phyloP scores from a whole-genome alignment of 2,888 invertebrate genomes.

The Andrena minutula region DNA sequence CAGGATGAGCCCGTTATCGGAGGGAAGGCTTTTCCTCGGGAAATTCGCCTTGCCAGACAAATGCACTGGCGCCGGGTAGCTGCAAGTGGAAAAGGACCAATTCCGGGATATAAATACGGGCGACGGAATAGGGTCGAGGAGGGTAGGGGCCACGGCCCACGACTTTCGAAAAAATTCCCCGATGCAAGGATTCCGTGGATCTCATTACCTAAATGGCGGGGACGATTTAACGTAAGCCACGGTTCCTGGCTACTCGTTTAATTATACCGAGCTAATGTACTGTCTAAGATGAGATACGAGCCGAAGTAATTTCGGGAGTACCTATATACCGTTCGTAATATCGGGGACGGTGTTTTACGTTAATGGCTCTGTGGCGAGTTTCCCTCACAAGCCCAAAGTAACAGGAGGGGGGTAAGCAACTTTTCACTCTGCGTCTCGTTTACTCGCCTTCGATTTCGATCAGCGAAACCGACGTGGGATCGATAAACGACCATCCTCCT shows the following conservation, averaged over 20 bases:
- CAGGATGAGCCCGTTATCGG: constrained; percentile 36
- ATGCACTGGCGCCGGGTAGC: constrained; percentile 40
- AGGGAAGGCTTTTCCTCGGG: constrained; percentile 28
- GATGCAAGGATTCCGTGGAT: constrained; percentile 51
- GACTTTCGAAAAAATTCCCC: constrained; percentile 15
- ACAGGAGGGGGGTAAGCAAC: neutral
- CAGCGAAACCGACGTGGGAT: constrained; percentile 16
- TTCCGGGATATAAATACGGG: constrained; percentile 15
- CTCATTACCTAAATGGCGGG: constrained; percentile 69
- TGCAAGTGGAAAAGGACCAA: constrained; percentile 23
- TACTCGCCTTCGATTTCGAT: neutral
- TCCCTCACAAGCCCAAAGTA: neutral
- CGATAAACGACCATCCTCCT: constrained; percentile 1
- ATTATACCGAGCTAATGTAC: constrained; percentile 23
- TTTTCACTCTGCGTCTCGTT: neutral
- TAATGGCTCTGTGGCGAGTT: neutral
- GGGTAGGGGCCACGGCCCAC: neutral
- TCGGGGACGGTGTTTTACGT: constrained; percentile 2
- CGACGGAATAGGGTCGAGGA: neutral
- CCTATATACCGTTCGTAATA: neutral
- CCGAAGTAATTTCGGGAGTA: constrained; percentile 7
- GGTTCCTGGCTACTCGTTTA: constrained; percentile 31
- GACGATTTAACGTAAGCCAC: constrained; percentile 62
- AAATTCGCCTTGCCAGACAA: constrained; percentile 60
- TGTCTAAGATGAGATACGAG: constrained; percentile 41